Percentiles rank a stretch among this genome's conserved stretches.
Conservation (phyloP, 2,888 invertebrate genomes). For the Sylvicola cinctus region DNA sequence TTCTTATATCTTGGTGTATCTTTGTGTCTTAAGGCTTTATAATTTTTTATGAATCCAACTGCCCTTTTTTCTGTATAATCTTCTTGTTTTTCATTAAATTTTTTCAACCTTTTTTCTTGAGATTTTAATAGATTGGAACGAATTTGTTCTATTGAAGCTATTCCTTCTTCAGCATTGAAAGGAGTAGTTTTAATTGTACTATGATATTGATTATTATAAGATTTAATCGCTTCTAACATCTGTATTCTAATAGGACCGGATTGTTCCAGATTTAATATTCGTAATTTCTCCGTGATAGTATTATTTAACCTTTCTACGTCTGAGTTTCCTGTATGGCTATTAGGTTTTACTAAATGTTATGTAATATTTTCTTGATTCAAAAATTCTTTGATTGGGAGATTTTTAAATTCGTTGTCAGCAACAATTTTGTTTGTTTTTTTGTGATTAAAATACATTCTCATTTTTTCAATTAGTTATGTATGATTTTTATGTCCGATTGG, state of each 20-base stretch:
- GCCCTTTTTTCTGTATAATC: background rate
- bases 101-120: background rate
- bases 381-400: constrained; percentile 3
- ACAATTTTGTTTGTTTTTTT: constrained; percentile 4
- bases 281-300: constrained; percentile 2
- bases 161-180: background rate
- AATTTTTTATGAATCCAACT: background rate
- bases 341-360: constrained; percentile 2
- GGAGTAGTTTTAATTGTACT: background rate
- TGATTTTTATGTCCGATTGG: constrained; percentile 6
- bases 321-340: constrained; percentile 6
- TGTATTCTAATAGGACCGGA: background rate
- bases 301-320: constrained; percentile 5
- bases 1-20: background rate
- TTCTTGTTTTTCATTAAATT: background rate
- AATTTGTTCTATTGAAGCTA: background rate
- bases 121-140: background rate
- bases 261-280: background rate
- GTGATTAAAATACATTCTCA: constrained; percentile 3
- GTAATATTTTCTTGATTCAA: constrained; percentile 2
- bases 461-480: constrained; percentile 5
- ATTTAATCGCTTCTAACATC: background rate
- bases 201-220: background rate
- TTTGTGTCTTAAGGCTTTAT: background rate
- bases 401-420: constrained; percentile 4